Evolutionary conservation across 2,113 vertebrate genomes (phyloP), one percentile per base, ranked within the genome.

Genomic region (Colistium nudipinnis): DNA sequence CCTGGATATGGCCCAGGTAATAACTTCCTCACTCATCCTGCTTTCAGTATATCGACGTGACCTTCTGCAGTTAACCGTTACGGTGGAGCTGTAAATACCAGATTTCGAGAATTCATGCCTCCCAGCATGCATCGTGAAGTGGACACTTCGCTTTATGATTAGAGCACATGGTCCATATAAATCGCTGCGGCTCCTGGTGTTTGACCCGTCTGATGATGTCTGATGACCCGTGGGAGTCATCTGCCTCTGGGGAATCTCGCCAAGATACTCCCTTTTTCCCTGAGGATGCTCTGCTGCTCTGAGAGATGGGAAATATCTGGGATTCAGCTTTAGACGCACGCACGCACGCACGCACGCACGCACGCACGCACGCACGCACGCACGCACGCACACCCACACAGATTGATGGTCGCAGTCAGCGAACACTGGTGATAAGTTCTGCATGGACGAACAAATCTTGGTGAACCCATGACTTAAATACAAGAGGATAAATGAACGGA

Each of bases 261-360:
- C 27, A 74, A 62, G 8, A 31, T 30, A 60, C 72, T 48, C 41
- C 53, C 27, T 24, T 39, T n/a, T 8, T 70, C 66, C 69, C 45
- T 48, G 2, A 61, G 20, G 47, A 49, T 57, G 35, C 48, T 57
- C 11, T 31, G 45, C 14, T n/a, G 27, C 44, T 68, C 41, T 35
- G 38, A 39, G 25, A 57, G 52, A 79, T 49, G 61, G 53, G 66
- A 66, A 75, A 51, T 65, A 63, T 54, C 70, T 84, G 84, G 73
- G 43, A 74, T 84, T 74, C 69, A 79, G 55, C 51, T 64, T 75
- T 20, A 22, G 67, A 66, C 28, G 24, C n/a, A 13, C 57, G 60
- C 13, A 25, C 38, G 7, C 16, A 31, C 41, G 27, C 13, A 39
- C 35, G 28, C 24, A 17, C 45, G 52, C 12, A 36, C 30, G 11